Evolutionary conservation across 1,140 invertebrate species (phyloP).

Genomic region (Drosophila watanabei): DNA sequence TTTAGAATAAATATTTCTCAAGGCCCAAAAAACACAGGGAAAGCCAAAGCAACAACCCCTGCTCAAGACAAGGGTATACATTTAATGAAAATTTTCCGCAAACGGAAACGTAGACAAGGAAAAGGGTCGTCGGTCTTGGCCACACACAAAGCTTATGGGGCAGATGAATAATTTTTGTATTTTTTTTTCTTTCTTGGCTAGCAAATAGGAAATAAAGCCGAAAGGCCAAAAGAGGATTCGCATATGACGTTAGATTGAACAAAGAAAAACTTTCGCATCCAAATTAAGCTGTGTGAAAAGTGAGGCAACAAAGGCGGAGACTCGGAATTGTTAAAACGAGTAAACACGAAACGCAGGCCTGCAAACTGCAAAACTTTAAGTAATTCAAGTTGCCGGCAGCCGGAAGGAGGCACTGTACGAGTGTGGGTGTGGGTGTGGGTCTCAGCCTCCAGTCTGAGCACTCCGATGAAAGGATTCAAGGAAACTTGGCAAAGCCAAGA

Average conservation of each 20-base stretch:
- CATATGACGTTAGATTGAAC: conserved; percentile 46
- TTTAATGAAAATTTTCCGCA: conserved; percentile 49
- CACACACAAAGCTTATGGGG: conserved; percentile 12
- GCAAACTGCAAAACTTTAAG: conserved; percentile 58
- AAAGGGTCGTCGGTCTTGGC: conserved; percentile 23
- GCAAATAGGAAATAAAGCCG: conserved; percentile 42
- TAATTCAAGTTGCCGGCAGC: conserved; percentile 60
- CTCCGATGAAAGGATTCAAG: conserved; percentile 64
- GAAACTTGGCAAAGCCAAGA: conserved; percentile 66
- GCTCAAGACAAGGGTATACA: conserved; percentile 25
- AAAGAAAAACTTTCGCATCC: conserved; percentile 46
- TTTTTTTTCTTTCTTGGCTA: conserved; percentile 13
- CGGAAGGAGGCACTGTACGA: conserved; percentile 20
- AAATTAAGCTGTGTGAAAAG: conserved; percentile 46
- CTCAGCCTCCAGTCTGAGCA: conserved; percentile 42
- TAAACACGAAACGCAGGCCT: conserved; percentile 41
- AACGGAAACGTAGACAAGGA: conserved; percentile 28
- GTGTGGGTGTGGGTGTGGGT: conserved; percentile 11
- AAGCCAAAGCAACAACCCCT: conserved; percentile 6
- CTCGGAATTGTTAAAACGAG: conserved; percentile 32
- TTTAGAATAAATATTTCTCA: conserved; percentile 15
- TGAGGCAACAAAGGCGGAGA: conserved; percentile 16
- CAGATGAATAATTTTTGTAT: conserved; percentile 23
- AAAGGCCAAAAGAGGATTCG: conserved; percentile 36
- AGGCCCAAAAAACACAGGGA: neutral